Conservation (phyloP, 1,140 invertebrate species). For the Dufourea novaeangliae region DNA sequence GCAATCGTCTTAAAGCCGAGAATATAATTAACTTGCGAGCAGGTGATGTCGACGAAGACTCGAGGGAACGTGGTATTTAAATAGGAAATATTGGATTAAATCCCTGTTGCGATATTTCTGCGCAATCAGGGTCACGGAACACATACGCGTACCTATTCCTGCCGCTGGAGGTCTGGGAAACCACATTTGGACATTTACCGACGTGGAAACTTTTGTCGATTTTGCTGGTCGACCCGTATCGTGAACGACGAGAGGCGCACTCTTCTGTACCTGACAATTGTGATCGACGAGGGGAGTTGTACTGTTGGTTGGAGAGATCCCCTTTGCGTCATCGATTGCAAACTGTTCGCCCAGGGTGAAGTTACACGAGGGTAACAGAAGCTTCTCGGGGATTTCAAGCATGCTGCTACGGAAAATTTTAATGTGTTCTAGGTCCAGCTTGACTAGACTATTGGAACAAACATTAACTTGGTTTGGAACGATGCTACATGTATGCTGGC, state of each 20-base stretch:
- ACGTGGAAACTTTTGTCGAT: conserved; percentile 54
- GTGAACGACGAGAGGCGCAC: conserved; percentile 5
- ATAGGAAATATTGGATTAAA: neutral
- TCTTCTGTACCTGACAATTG: conserved; percentile 13
- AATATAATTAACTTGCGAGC: conserved; percentile 26
- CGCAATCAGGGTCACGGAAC: conserved; percentile 5
- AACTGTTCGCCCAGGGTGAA: too few species aligned
- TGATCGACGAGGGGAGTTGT: neutral
- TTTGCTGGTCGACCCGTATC: conserved; percentile 18
- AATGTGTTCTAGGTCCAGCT: too few species aligned
- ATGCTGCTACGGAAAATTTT: too few species aligned
- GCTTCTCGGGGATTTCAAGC: too few species aligned
- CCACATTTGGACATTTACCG: conserved; percentile 13
- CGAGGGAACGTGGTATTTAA: neutral
- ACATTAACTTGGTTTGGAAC: too few species aligned
- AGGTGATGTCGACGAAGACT: neutral
- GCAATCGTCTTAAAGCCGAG: conserved; percentile 2
- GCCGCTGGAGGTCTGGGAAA: conserved; percentile 13
- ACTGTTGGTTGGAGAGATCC: neutral
- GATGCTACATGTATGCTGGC: too few species aligned
- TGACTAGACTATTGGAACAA: too few species aligned
- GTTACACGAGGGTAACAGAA: too few species aligned
- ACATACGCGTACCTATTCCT: conserved; percentile 4
- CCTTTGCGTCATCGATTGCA: too few species aligned
- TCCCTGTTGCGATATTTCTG: neutral